These are phyloP conservation scores for Tokudaia tokunoshimensis DNA, from an alignment of 2,797 vertebrate species.

Conservation along the genomic window DNA sequence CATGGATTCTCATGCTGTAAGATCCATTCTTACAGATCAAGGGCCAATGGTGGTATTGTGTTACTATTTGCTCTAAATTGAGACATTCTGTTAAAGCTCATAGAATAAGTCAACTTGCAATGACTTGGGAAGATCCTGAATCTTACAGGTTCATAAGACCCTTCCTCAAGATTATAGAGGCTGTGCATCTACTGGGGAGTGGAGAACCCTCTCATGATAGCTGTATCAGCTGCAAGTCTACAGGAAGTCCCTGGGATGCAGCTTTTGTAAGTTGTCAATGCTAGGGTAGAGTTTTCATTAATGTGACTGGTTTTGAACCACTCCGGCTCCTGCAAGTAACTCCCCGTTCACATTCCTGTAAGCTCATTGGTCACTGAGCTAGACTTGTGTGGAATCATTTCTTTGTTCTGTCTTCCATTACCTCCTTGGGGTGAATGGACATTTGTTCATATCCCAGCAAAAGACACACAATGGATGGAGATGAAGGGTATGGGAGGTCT, in stretches of 20 bases:
- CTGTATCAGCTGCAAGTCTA: not conserved
- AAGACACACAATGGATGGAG: not conserved
- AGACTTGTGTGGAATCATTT: not conserved
- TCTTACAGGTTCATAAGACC: not conserved
- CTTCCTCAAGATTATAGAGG: not conserved
- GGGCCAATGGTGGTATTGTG: not conserved
- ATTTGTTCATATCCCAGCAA: not conserved
- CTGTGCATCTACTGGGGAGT: not conserved
- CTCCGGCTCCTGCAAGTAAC: not conserved
- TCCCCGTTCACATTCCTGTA: not conserved
- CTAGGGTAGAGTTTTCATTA: not conserved
- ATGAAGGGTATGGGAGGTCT: not conserved
- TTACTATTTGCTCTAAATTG: not conserved
- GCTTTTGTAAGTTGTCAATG: not conserved
- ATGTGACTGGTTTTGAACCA: not conserved
- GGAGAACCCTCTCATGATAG: not conserved
- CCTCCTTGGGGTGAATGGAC: not conserved
- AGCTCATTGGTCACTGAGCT: not conserved
- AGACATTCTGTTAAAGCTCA: not conserved
- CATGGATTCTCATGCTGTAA: too few species aligned
- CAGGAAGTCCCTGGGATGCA: not conserved
- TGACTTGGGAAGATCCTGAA: not conserved
- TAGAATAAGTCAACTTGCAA: not conserved
- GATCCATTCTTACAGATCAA: not conserved
- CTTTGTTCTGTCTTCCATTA: not conserved